Conservation (phyloP, 2,113 vertebrate genomes). For the Oceanodroma tethys region DNA sequence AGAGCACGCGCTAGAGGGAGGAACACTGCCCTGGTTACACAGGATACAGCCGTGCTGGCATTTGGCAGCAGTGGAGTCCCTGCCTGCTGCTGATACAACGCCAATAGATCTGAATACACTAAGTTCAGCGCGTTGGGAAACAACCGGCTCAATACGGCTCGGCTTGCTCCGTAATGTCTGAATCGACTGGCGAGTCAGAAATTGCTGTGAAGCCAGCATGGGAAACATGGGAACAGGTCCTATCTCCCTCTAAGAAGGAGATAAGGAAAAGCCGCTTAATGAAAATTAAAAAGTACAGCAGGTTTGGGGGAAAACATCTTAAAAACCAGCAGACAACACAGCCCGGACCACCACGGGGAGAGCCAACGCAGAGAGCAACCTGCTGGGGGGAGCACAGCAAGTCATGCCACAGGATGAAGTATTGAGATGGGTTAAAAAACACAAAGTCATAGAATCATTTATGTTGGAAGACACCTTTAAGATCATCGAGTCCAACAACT, state of each 20-base stretch:
- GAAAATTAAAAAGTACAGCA: not conserved
- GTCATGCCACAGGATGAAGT: not conserved
- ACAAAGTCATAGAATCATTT: not conserved
- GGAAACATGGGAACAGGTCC: not conserved
- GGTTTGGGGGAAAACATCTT: not conserved
- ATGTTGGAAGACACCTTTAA: not conserved
- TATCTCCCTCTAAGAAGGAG: not conserved
- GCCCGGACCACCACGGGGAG: not conserved
- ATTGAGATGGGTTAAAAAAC: not conserved
- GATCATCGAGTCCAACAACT: too few relatives aligned
- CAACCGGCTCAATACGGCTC: not conserved
- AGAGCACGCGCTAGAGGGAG: not conserved
- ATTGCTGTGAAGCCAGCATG: not conserved
- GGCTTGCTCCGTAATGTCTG: not conserved
- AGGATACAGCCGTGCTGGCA: not conserved
- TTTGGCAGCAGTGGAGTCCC: not conserved
- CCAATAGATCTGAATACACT: not conserved
- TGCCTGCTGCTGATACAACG: not conserved
- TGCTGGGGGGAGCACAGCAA: not conserved
- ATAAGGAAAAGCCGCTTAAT: not conserved
- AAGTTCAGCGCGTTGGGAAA: not conserved
- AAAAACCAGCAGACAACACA: not conserved
- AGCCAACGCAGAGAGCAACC: rapidly evolving
- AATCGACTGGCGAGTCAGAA: not conserved
- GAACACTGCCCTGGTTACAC: not conserved